Evolutionary conservation across 2,113 vertebrate genomes (phyloP), one percentile per base, ranked within the genome.

Genomic region (Melanocharis versteri): DNA sequence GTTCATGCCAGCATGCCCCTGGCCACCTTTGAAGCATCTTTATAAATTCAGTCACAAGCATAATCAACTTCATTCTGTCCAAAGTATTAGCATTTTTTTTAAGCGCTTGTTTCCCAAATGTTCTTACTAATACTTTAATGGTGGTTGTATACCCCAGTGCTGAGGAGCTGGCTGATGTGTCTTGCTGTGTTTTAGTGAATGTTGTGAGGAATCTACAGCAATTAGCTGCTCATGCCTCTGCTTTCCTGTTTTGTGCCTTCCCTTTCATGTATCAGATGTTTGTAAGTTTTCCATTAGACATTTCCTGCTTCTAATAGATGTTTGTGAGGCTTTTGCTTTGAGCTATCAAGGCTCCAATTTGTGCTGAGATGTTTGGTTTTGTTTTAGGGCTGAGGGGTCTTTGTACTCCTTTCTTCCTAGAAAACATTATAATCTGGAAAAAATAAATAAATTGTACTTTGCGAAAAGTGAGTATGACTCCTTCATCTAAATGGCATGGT

Each of bases 181-280:
- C 97, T 96, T 96, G 94, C 97, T 97, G 94, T 77, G 92, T 94
- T 96, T 96, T 83, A 94, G 87, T 3, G 6, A 94, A 94, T 82
- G 81, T 89, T 95, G 95, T 60, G 69, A 96, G 94, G 95, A 96
- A 97, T 91, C 93, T 94, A 89, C 90, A 93, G 97, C 97, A 97
- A 97, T 97, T 97, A 97, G 97, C 90, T 95, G 93, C 93, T 96
- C 96, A 97, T 97, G 96, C 96, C 96, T 97, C 92, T 97, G 95
- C 95, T 97, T 97, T 96, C 96, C 96, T 96, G 96, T 93, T 97
- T 96, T 95, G 94, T 96, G 94, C 97, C 94, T 97, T 96, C 54
- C 64, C 97, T 97, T 97, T 97, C 96, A 97, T 97, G 96, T 96
- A 96, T 97, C 97, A 97, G 97, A 97, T 97, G 97, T 97, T 97